Evolutionary conservation across 2,113 vertebrate species (phyloP).

Genomic region (Cisticola juncidis): DNA sequence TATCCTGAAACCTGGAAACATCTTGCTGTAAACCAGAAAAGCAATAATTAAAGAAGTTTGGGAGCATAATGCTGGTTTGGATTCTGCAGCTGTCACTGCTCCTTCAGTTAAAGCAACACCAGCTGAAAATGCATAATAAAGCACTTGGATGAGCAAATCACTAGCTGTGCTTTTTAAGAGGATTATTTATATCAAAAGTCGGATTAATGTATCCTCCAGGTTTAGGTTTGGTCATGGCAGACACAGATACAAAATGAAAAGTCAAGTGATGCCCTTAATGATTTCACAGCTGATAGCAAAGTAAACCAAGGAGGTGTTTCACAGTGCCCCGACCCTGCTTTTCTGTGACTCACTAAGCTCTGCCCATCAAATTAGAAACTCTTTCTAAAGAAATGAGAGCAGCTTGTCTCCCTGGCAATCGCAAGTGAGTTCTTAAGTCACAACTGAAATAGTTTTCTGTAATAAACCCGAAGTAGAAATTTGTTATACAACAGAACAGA

Average conservation of each 20-base stretch:
- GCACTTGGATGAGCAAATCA: slow-evolving; percentile 12
- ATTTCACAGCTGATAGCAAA: slow-evolving; percentile 28
- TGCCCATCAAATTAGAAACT: slow-evolving; percentile 62
- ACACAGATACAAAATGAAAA: background rate
- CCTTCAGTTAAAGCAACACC: slow-evolving; percentile 37
- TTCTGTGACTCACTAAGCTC: slow-evolving; percentile 41
- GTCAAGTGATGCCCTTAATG: background rate
- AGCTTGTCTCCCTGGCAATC: slow-evolving; percentile 59
- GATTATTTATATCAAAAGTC: slow-evolving; percentile 60
- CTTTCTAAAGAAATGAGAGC: slow-evolving; percentile 57
- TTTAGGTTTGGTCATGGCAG: background rate
- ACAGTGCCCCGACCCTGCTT: slow-evolving; percentile 16
- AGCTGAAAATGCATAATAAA: slow-evolving; percentile 50
- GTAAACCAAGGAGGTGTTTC: slow-evolving; percentile 33
- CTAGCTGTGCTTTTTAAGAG: slow-evolving; percentile 56
- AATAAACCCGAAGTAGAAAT: background rate
- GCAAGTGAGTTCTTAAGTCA: background rate
- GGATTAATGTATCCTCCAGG: slow-evolving; percentile 10
- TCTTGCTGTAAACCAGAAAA: background rate
- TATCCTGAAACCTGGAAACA: background rate
- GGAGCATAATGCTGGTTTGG: background rate
- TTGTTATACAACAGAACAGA: slow-evolving; percentile 21
- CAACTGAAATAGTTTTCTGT: slow-evolving; percentile 18
- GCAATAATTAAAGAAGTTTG: slow-evolving; percentile 47
- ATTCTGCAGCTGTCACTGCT: slow-evolving; percentile 17